Evolutionary conservation across 2,797 vertebrate genomes (phyloP).

Genomic region (Hoplostethus mediterraneus): DNA sequence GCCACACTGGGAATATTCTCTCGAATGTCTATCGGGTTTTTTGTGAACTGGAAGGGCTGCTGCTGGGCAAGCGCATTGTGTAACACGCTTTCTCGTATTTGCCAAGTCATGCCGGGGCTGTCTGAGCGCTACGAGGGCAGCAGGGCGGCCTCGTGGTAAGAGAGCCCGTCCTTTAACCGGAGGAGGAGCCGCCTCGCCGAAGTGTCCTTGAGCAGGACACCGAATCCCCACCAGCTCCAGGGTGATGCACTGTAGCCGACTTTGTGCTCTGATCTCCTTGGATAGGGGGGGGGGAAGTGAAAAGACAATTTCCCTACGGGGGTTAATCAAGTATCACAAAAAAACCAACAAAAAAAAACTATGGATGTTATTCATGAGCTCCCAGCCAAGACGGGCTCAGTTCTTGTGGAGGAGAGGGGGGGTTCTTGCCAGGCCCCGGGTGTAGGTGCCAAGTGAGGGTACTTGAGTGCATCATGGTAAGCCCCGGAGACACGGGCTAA

Average conservation of each 20-base stretch:
- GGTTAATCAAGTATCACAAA: background rate
- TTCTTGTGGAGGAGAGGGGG: conserved; percentile 17
- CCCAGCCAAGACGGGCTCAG: conserved; percentile 27
- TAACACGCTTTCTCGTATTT: conserved; percentile 35
- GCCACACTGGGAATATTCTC: conserved; percentile 51
- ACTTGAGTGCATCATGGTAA: conserved; percentile 48
- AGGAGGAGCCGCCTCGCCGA: background rate
- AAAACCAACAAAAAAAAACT: conserved; percentile 7
- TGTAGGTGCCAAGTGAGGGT: conserved; percentile 53
- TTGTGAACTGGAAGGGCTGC: conserved; percentile 31
- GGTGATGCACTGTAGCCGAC: too few species aligned
- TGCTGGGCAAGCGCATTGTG: conserved; percentile 34
- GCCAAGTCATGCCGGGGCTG: conserved; percentile 34
- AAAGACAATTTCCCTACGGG: conserved; percentile 33
- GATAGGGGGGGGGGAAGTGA: background rate
- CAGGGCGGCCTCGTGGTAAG: conserved; percentile 1
- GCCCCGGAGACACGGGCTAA: conserved; percentile 68
- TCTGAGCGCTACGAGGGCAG: conserved; percentile 6
- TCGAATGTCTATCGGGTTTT: conserved; percentile 25
- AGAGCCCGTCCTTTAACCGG: conserved; percentile 23
- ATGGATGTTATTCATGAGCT: conserved; percentile 34
- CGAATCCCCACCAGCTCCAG: background rate
- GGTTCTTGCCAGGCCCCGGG: conserved; percentile 60
- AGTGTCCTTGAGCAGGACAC: background rate
- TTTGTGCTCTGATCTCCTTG: too few species aligned